Percentiles rank a stretch among this genome's conserved stretches.
Evolutionary conservation across 2,888 invertebrate species (phyloP).

Genomic region (Drosophila longiperda): DNA sequence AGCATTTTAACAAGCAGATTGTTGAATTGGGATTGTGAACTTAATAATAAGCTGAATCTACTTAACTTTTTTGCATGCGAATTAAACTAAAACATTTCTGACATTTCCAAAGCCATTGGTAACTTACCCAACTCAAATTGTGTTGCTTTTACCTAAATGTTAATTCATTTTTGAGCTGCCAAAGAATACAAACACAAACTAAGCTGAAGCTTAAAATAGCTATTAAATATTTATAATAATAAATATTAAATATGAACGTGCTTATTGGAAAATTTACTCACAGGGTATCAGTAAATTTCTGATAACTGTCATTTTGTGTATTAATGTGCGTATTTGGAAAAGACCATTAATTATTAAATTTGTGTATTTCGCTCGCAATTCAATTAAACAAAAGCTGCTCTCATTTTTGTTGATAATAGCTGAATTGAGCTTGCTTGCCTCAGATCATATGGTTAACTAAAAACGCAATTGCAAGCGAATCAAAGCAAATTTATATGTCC

Average conservation of each 20-base stretch:
- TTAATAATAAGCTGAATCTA: background rate
- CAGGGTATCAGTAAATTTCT: conserved; percentile 23
- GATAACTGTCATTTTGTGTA: conserved; percentile 22
- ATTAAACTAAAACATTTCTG: background rate
- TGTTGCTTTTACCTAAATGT: background rate
- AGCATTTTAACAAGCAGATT: background rate
- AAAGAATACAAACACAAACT: background rate
- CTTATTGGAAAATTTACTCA: background rate
- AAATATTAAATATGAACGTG: background rate
- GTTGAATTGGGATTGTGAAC: background rate
- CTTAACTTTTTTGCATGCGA: background rate
- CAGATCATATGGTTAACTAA: conserved; percentile 22
- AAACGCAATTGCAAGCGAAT: conserved; percentile 10
- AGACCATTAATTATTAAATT: conserved; percentile 60
- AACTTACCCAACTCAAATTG: background rate
- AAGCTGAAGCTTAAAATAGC: background rate
- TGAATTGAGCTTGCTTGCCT: background rate
- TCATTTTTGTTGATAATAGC: conserved; percentile 35
- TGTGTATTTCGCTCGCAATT: conserved; percentile 55
- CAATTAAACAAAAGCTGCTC: conserved; percentile 66
- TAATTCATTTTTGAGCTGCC: background rate
- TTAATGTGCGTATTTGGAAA: conserved; percentile 29
- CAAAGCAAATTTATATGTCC: conserved; percentile 3
- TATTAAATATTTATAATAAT: background rate
- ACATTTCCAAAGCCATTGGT: background rate